Percentiles rank a stretch among this genome's conserved stretches.
Evolutionary conservation across 2,113 vertebrate genomes (phyloP).

Genomic region (rat (Rattus norvegicus)): GRCr8 NC_086039.1:120504001-120504500

Average conservation of each 20-base stretch:
- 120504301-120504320: not conserved
- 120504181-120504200: not conserved
- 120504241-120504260: not conserved
- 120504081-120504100: not conserved
- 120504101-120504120: not conserved
- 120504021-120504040: not conserved
- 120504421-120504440: not conserved
- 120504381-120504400: not conserved
- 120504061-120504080: not conserved
- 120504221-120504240: not conserved
- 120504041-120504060: not conserved
- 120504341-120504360: not conserved
- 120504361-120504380: not conserved
- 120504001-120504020: not conserved
- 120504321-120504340: not conserved
- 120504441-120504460: not conserved
- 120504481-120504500: not conserved
- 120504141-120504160: too few relatives aligned
- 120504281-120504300: not conserved
- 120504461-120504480: not conserved
- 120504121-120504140: not conserved
- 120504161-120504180: not conserved
- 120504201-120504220: not conserved
- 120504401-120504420: not conserved
- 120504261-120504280: not conserved